Base-by-base conservation (phyloP, 2,797 vertebrate species). In the Gouania willdenowi region DNA sequence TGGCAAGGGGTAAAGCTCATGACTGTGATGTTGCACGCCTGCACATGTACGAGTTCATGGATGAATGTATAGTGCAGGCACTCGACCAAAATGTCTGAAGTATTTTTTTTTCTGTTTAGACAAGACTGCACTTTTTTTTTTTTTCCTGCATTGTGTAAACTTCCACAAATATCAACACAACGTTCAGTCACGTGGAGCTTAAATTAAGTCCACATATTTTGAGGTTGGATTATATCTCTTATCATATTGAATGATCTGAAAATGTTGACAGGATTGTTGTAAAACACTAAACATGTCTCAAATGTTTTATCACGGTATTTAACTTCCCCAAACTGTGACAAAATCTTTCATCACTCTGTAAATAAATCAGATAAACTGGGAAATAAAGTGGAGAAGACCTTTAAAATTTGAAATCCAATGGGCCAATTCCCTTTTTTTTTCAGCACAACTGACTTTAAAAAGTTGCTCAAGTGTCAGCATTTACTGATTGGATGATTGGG, bases 1-100 rank as follows among this genome's bases (percentile, higher is more conserved):
- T 54, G 65, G 48, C 51, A 45, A 70, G 69, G 82, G 71, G 70
- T 77, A 79, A 74, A 66, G 51, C 45, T 62, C 15, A 27, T 14
- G 29, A 34, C 52, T 29, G 28, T 33, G 31, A n/a, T 44, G 49
- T 18, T 48, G 44, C 49, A 25, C 33, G 59, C 19, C 41, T 52
- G 61, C 35, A 32, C 13, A 4, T 37, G 29, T 22, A 15, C 49
- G 36, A 32, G 45, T 31, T 44, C 42, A 34, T 29, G 15, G 12
- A 41, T 49, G 25, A 26, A 26, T 16, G 8, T 46, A 43, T 42
- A 39, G 46, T 63, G 49, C 18, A 39, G 63, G 72, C 67, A 52
- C 3, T 27, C 33, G 64, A 72, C 70, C 81, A 75, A 37, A 30
- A 37, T 45, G 41, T 62, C 44, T 60, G 28, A 4, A 5, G 18